phyloP scores from a whole-genome alignment of 1,140 invertebrate species.

The Trichogramma pretiosum region DNA sequence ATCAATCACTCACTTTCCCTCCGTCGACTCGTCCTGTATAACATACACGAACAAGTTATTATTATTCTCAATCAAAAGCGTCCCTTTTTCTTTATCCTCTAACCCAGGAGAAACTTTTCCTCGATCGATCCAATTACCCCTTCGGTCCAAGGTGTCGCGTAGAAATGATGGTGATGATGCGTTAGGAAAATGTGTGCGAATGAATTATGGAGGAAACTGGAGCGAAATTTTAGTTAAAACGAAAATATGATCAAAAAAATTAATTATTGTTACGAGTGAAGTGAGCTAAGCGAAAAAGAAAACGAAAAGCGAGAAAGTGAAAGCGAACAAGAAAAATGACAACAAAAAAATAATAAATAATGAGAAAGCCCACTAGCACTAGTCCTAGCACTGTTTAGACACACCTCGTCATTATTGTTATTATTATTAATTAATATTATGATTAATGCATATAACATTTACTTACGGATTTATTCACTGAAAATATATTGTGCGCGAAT shows the following conservation, averaged over 20 bases:
- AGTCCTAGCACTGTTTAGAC: conserved; percentile 46
- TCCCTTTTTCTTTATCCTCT: too few relatives aligned
- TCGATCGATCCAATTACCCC: too few relatives aligned
- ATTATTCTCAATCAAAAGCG: too few relatives aligned
- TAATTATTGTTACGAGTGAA: too few relatives aligned
- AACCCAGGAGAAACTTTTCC: too few relatives aligned
- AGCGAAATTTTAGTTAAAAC: too few relatives aligned
- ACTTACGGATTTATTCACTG: conserved; percentile 17
- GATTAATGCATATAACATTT: conserved; percentile 17
- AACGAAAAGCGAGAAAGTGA: conserved; percentile 4
- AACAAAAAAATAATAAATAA: conserved; percentile 10
- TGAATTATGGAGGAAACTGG: too few relatives aligned
- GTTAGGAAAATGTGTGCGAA: too few relatives aligned
- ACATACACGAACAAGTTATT: too few relatives aligned
- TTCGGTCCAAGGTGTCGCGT: too few relatives aligned
- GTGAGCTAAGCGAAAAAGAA: conserved; percentile 1
- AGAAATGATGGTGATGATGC: too few relatives aligned
- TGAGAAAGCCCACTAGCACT: conserved; percentile 40
- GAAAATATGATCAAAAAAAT: background rate
- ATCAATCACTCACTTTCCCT: background rate
- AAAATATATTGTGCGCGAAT: too few relatives aligned
- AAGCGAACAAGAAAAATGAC: conserved; percentile 9
- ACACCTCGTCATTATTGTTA: conserved; percentile 44
- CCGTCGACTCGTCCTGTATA: conserved; percentile 26
- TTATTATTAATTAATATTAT: conserved; percentile 26